Conservation (phyloP, 2,797 vertebrate genomes). For the Synaphobranchus kaupii region DNA sequence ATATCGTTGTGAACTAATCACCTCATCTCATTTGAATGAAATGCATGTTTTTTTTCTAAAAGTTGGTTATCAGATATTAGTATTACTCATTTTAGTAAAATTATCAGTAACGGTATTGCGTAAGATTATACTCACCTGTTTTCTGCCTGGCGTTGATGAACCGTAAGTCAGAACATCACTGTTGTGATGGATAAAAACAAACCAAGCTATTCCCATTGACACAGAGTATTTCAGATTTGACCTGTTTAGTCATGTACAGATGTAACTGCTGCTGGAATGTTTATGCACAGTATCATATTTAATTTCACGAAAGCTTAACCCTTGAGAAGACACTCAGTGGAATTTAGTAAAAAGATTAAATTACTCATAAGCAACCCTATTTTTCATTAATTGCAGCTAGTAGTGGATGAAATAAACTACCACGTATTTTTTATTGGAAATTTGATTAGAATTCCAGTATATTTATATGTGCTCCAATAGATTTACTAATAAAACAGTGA, state of each 20-base stretch:
- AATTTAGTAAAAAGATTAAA: background rate
- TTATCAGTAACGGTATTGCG: background rate
- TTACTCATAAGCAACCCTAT: background rate
- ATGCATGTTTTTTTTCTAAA: background rate
- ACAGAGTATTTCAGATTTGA: background rate
- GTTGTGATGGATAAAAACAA: background rate
- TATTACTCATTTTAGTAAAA: background rate
- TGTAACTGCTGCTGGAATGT: background rate
- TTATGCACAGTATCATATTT: background rate
- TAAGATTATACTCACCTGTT: background rate
- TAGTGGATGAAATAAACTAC: background rate
- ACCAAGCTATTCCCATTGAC: background rate
- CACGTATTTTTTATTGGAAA: background rate
- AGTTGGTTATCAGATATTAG: background rate
- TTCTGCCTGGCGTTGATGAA: background rate
- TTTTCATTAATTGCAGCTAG: background rate
- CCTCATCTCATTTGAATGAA: background rate
- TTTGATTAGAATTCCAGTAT: background rate
- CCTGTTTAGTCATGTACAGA: background rate
- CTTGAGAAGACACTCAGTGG: background rate
- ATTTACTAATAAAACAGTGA: conserved; percentile 63
- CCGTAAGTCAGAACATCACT: background rate
- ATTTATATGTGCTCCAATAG: background rate
- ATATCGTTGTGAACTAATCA: background rate
- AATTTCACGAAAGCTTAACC: background rate